Percentiles rank a stretch among this genome's conserved stretches.
phyloP scores from a whole-genome alignment of 2,888 invertebrate species.

The Tachystola acroxantha region DNA sequence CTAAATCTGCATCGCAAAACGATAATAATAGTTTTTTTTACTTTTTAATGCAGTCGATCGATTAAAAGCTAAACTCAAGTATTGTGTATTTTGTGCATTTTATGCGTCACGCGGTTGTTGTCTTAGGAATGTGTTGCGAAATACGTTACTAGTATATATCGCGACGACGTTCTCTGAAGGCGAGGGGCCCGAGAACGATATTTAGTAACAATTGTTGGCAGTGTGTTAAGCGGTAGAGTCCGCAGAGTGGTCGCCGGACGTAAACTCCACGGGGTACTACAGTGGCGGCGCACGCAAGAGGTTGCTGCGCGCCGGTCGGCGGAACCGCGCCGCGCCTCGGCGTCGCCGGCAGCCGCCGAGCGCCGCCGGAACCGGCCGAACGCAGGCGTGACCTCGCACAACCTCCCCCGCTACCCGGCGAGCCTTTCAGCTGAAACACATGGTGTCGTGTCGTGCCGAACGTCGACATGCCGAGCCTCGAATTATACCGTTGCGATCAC shows the following conservation, averaged over 20 bases:
- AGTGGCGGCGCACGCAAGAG: conserved; percentile 65
- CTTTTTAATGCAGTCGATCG: conserved; percentile 74
- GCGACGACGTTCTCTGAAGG: conserved; percentile 50
- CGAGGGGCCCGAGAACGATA: conserved; percentile 57
- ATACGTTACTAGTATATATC: conserved; percentile 38
- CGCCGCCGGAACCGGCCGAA: conserved; percentile 42
- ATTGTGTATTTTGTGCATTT: conserved; percentile 41
- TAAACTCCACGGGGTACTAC: conserved; percentile 49
- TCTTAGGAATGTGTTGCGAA: conserved; percentile 23
- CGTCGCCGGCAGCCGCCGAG: conserved; percentile 39
- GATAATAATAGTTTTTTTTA: conserved; percentile 65
- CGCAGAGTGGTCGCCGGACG: conserved; percentile 66
- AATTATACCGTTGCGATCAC: conserved; percentile 22
- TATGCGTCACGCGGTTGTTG: conserved; percentile 28
- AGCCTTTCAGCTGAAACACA: conserved; percentile 61
- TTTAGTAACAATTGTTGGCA: conserved; percentile 68
- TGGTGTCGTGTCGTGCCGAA: conserved; percentile 38
- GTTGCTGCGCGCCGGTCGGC: conserved; percentile 57
- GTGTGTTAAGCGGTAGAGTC: conserved; percentile 64
- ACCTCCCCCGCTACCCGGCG: conserved; percentile 61
- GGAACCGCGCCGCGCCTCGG: conserved; percentile 12
- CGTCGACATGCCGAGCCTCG: conserved; percentile 7
- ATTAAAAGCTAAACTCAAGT: conserved; percentile 60
- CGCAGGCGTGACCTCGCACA: conserved; percentile 72
- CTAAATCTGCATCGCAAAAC: conserved; percentile 59